Conservation (phyloP, 2,797 vertebrate genomes). For the Sebastiscus tertius region DNA sequence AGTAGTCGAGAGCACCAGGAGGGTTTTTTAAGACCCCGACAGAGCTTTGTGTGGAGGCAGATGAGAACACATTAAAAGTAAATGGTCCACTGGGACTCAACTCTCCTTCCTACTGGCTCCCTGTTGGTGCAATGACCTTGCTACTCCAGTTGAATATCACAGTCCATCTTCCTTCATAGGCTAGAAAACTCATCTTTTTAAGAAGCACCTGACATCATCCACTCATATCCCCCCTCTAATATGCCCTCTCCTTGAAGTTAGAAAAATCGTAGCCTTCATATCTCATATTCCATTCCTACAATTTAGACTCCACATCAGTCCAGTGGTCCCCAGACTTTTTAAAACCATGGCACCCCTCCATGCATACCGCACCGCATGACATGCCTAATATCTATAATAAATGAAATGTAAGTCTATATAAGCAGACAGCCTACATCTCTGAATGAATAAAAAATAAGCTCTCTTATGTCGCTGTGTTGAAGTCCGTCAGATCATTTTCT, state of each 20-base stretch:
- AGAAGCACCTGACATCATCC: conserved; percentile 37
- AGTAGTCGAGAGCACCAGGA: conserved; percentile 19
- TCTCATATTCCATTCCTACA: neutral
- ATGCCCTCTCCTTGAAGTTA: conserved; percentile 3
- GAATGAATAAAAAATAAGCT: neutral
- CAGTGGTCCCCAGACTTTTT: neutral
- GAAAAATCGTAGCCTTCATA: neutral
- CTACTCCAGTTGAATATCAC: conserved; percentile 52
- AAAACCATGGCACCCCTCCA: neutral
- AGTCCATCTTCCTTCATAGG: conserved; percentile 43
- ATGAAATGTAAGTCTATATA: neutral
- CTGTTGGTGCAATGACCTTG: conserved; percentile 71
- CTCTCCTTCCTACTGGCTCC: conserved; percentile 56
- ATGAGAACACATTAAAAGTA: conserved; percentile 76
- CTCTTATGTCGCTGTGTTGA: neutral
- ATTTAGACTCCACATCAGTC: neutral
- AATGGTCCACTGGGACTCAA: conserved; percentile 64
- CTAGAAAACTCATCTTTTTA: conserved; percentile 31
- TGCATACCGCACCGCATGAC: neutral
- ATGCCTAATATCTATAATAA: neutral
- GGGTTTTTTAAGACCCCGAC: conserved; percentile 39
- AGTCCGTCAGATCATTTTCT: neutral
- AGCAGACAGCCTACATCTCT: neutral
- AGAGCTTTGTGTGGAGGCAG: conserved; percentile 64
- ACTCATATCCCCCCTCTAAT: conserved; percentile 17